A percentile compares a stretch with the other conserved stretches of the same genome.
Conservation (phyloP, 2,888 invertebrate genomes). For the Thera obeliscata region DNA sequence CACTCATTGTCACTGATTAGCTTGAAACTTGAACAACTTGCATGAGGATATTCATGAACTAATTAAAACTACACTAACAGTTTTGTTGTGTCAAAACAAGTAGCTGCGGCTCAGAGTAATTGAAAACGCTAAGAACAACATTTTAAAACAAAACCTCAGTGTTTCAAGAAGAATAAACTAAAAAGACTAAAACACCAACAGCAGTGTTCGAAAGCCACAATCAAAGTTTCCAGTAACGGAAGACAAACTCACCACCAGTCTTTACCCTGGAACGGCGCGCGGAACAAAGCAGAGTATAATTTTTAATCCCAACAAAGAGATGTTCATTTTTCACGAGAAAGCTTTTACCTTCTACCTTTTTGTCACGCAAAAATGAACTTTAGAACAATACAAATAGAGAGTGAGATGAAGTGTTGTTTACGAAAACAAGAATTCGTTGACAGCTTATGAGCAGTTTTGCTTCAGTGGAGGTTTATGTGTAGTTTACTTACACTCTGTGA, state of each 20-base stretch:
- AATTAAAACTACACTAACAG: neutral
- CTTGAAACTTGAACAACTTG: slow-evolving; percentile 64
- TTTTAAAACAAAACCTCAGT: neutral
- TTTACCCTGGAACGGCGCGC: slow-evolving; percentile 39
- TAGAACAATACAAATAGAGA: slow-evolving; percentile 45
- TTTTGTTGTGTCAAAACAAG: too few species aligned
- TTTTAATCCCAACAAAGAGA: slow-evolving; percentile 78
- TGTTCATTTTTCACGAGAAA: slow-evolving; percentile 78
- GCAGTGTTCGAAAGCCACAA: slow-evolving; percentile 16
- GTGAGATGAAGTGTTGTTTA: slow-evolving; percentile 32
- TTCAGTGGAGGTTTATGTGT: slow-evolving; percentile 45
- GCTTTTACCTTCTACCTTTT: slow-evolving; percentile 44
- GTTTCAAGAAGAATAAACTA: neutral
- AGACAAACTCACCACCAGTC: slow-evolving; percentile 37
- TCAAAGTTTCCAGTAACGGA: slow-evolving; percentile 26
- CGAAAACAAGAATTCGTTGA: slow-evolving; percentile 56
- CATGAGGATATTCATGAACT: slow-evolving; percentile 19
- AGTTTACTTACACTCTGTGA: slow-evolving; percentile 31
- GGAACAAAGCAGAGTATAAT: slow-evolving; percentile 70
- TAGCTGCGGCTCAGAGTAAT: neutral
- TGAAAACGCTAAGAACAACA: neutral
- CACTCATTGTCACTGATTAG: slow-evolving; percentile 58
- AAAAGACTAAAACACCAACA: slow-evolving; percentile 1
- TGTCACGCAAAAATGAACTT: slow-evolving; percentile 45
- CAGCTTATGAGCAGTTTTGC: slow-evolving; percentile 73